Evolutionary conservation across 64 coral and sea anemone genomes (phyloP).

Genomic region (Montipora capricornis): DNA sequence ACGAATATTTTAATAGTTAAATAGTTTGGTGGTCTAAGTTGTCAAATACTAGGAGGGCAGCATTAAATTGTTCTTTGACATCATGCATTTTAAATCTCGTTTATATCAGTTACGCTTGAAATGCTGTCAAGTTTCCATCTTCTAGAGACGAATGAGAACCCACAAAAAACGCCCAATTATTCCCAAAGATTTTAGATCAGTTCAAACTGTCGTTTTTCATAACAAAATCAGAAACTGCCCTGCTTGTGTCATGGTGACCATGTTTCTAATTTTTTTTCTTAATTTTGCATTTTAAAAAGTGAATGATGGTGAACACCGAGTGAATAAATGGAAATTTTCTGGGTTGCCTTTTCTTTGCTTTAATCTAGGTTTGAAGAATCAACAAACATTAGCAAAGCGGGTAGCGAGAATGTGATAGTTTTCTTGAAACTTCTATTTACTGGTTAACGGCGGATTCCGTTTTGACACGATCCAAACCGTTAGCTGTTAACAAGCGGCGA

Average conservation of each 20-base stretch:
- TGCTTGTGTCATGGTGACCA: neutral
- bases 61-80: constrained; percentile 37
- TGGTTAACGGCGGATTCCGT: neutral
- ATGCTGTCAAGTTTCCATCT: constrained; percentile 41
- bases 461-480: constrained; percentile 23
- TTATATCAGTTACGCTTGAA: constrained; percentile 12
- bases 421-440: neutral
- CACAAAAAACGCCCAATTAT: constrained; percentile 25
- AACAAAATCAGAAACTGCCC: neutral
- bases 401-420: neutral
- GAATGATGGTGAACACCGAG: too few species aligned
- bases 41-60: constrained; percentile 27
- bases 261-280: constrained; percentile 27
- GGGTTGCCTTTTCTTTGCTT: neutral
- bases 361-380: neutral
- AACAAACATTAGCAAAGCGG: neutral
- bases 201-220: neutral
- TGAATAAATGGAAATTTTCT: neutral
- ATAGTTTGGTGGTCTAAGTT: constrained; percentile 21
- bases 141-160: neutral
- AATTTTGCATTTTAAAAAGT: neutral
- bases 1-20: constrained; percentile 64
- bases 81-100: constrained; percentile 6
- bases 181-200: too few species aligned
- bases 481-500: constrained; percentile 39